Percentiles rank a stretch among this genome's conserved stretches.
These are phyloP conservation scores for Sebastolobus alascanus DNA, from an alignment of 2,797 vertebrate species.

Conservation along the genomic window DNA sequence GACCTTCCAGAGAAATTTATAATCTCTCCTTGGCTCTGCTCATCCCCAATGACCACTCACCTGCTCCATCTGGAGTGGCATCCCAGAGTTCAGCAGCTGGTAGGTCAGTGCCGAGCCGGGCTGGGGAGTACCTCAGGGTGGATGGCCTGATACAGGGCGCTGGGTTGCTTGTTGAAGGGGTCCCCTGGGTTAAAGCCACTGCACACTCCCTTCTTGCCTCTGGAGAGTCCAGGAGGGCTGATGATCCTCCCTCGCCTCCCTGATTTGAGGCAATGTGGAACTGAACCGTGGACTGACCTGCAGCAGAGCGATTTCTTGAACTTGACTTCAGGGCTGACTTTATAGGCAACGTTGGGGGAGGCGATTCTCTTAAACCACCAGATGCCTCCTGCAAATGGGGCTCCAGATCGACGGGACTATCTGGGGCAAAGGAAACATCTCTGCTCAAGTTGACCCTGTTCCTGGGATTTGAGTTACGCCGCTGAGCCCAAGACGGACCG, in stretches of 20 bases:
- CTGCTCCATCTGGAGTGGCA: slow-evolving; percentile 70
- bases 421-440: slow-evolving; percentile 77
- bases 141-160: slow-evolving; percentile 75
- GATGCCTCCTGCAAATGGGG: slow-evolving; percentile 59
- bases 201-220: slow-evolving; percentile 74
- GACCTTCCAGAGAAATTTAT: neutral
- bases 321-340: slow-evolving; percentile 87
- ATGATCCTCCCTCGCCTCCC: slow-evolving; percentile 67
- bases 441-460: slow-evolving; percentile 76
- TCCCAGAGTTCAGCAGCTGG: slow-evolving; percentile 79
- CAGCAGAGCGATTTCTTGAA: slow-evolving; percentile 75
- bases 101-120: slow-evolving; percentile 71
- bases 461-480: slow-evolving; percentile 84
- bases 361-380: slow-evolving; percentile 60
- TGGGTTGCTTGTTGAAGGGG: slow-evolving; percentile 76
- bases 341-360: slow-evolving; percentile 76
- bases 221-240: slow-evolving; percentile 52
- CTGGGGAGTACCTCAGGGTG: slow-evolving; percentile 82
- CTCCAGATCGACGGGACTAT: slow-evolving; percentile 68
- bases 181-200: slow-evolving; percentile 70
- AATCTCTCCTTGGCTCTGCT: neutral
- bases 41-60: slow-evolving; percentile 60
- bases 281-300: slow-evolving; percentile 75
- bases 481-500: slow-evolving; percentile 82
- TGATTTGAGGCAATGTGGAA: slow-evolving; percentile 71